Evolutionary conservation across 2,113 vertebrate species (phyloP).

Genomic region (Pristiophorus japonicus): DNA sequence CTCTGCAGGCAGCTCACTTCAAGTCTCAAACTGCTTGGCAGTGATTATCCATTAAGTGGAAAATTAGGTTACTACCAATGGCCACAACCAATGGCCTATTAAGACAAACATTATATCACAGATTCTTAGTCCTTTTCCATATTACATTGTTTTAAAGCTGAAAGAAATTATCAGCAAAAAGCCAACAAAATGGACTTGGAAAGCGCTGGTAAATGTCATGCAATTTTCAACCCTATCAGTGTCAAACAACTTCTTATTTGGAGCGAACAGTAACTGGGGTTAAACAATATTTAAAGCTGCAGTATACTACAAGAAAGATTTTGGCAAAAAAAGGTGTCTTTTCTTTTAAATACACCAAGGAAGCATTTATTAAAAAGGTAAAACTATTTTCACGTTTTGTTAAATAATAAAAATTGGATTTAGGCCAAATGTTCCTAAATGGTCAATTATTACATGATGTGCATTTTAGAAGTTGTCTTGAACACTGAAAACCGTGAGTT

Average conservation of each 20-base stretch:
- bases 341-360: background rate
- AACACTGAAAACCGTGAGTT: slow-evolving; percentile 31
- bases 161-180: slow-evolving; percentile 13
- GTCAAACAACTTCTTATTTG: slow-evolving; percentile 22
- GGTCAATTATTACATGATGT: background rate
- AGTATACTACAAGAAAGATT: slow-evolving; percentile 18
- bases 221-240: slow-evolving; percentile 9
- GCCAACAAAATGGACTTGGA: slow-evolving; percentile 28
- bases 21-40: background rate
- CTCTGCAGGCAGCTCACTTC: background rate
- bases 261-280: background rate
- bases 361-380: background rate
- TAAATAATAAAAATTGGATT: background rate
- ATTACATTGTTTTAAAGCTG: slow-evolving; percentile 17
- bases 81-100: background rate
- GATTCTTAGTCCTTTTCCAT: background rate
- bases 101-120: background rate
- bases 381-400: background rate
- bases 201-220: background rate
- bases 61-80: background rate
- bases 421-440: background rate
- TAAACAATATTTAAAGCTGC: slow-evolving; percentile 31
- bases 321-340: background rate
- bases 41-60: background rate
- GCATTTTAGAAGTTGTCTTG: slow-evolving; percentile 33